Conservation (phyloP, 2,113 vertebrate genomes). For the Urocynchramus pylzowi region DNA sequence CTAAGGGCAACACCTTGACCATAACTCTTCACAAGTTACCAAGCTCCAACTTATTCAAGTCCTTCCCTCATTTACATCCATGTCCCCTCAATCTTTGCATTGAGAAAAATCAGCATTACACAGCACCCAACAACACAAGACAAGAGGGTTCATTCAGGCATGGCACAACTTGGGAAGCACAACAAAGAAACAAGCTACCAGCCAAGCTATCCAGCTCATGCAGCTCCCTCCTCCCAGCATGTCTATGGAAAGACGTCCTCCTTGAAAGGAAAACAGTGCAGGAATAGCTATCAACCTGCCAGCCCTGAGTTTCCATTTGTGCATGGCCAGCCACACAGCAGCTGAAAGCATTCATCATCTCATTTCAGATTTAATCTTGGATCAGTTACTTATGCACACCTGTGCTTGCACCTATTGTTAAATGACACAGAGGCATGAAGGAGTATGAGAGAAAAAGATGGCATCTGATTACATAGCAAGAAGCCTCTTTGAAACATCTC, state of each 20-base stretch:
- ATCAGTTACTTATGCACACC: neutral
- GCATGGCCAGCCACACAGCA: neutral
- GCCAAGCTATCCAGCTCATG: neutral
- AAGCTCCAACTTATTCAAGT: neutral
- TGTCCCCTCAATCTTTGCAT: neutral
- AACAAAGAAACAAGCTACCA: neutral
- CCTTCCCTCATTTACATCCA: neutral
- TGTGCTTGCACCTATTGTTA: neutral
- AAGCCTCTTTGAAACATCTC: neutral
- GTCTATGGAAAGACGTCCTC: neutral
- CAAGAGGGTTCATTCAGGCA: neutral
- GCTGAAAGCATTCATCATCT: neutral
- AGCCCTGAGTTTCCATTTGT: neutral
- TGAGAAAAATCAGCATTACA: neutral
- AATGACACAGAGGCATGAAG: neutral
- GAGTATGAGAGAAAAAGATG: neutral
- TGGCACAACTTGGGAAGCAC: neutral
- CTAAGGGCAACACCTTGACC: neutral
- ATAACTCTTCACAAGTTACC: neutral
- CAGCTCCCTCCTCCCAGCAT: neutral
- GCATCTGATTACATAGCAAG: neutral
- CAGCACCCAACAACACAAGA: neutral
- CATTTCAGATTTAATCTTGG: neutral
- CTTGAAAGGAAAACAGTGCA: neutral
- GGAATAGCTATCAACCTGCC: neutral